Base-by-base conservation (phyloP, 2,888 invertebrate species). In the Pinctada fucata region DNA sequence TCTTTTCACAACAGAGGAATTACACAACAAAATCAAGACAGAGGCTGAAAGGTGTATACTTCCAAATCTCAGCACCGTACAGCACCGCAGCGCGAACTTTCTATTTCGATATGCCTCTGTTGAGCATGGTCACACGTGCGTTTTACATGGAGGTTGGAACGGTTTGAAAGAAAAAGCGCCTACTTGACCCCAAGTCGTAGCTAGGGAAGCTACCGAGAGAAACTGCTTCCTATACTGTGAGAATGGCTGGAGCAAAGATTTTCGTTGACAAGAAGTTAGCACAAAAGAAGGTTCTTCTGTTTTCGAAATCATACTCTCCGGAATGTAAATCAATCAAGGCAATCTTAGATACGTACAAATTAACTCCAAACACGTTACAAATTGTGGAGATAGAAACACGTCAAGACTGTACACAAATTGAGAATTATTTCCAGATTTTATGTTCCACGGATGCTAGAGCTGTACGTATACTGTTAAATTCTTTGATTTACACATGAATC, bases 361-460 rank as follows among this genome's bases (percentile, higher is more conserved):
- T 91, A 69, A 72, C 78, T 13, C 85, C 81, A n/a, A 78, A 82
- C 3, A 81, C 76, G 3, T 90, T 86, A 74, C 91, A 92, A 86
- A 85, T 87, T 4, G 88, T 90, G 10, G 90, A 92, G 81, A 91
- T 92, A 10, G 92, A 91, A 78, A 82, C 82, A 51, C 80, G 92
- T 63, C 91, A 91, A 73, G 92, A 92, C 78, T 90, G 90, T 71
- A 85, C 86, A 2, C 90, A 91, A 79, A 91, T 92, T 49, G 92
- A 92, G 84, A 90, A 90, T 73, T 92, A 92, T 82, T 90, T 92
- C 81, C 90, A 90, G 82, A 86, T 89, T 70, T 76, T 91, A 45
- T 91, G 92, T 82, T 82, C 90, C 13, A 88, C 90, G 45, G 90
- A 91, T 77, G 81, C 85, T 13, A 83, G 91, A 82, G 86, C 87